Conservation (phyloP, 2,888 invertebrate species). For the Apamea anceps region DNA sequence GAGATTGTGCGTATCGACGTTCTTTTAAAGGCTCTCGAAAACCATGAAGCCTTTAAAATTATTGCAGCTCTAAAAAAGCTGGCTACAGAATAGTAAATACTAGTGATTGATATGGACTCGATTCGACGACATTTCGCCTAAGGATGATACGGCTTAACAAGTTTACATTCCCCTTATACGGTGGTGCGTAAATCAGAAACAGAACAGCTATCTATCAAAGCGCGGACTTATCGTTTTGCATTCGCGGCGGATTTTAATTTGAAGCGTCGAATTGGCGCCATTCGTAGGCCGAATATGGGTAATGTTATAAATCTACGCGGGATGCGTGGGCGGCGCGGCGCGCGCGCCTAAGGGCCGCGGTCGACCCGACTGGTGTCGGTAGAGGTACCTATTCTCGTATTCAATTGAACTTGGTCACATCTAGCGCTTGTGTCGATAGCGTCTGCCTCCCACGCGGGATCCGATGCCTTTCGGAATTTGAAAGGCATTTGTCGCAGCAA, state of each 20-base stretch:
- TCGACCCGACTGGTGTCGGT: constrained; percentile 69
- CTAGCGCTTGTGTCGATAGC: constrained; percentile 79
- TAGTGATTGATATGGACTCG: constrained; percentile 67
- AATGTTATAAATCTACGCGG: constrained; percentile 88
- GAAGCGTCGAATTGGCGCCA: constrained; percentile 89
- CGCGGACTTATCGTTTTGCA: constrained; percentile 84
- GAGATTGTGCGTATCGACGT: constrained; percentile 54
- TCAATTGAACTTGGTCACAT: constrained; percentile 84
- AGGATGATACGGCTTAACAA: constrained; percentile 70
- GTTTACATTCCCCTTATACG: constrained; percentile 76
- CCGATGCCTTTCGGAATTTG: constrained; percentile 85
- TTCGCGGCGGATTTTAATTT: constrained; percentile 86
- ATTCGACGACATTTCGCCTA: constrained; percentile 64
- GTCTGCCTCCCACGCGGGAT: constrained; percentile 83
- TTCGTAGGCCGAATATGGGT: constrained; percentile 88
- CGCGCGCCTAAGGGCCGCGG: constrained; percentile 77
- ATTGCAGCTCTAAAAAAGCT: constrained; percentile 36
- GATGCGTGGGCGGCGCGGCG: constrained; percentile 80
- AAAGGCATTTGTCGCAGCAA: constrained; percentile 87
- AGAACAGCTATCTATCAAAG: constrained; percentile 84
- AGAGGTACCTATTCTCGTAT: constrained; percentile 76
- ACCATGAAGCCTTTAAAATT: constrained; percentile 34
- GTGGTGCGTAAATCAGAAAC: constrained; percentile 84
- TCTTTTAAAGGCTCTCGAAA: constrained; percentile 53
- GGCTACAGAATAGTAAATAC: constrained; percentile 62